A percentile compares a stretch with the other conserved stretches of the same genome.
These are phyloP conservation scores for Catostomus latipinnis DNA, from an alignment of 2,797 vertebrate genomes.

Conservation along the genomic window DNA sequence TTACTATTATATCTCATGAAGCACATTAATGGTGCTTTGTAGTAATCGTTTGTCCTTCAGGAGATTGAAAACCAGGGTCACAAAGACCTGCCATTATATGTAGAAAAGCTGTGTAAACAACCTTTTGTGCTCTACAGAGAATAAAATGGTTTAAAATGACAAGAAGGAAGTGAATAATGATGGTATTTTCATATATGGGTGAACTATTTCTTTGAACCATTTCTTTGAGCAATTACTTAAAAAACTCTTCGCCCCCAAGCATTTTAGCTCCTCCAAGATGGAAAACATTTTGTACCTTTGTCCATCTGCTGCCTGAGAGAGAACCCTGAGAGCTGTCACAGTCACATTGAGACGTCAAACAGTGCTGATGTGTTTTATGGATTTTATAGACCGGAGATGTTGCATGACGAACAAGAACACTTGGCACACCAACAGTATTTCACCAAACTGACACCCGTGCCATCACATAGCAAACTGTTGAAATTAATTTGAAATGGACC, in stretches of 20 bases:
- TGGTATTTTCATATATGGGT: too few relatives aligned
- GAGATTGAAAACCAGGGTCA: too few relatives aligned
- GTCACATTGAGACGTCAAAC: slow-evolving; percentile 60
- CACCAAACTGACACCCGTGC: slow-evolving; percentile 51
- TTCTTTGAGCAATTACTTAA: not conserved
- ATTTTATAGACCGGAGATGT: slow-evolving; percentile 58
- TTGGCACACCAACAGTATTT: slow-evolving; percentile 42
- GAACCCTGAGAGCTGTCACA: slow-evolving; percentile 64
- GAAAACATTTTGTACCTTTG: slow-evolving; percentile 9
- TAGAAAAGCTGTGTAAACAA: too few relatives aligned
- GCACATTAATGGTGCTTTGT: too few relatives aligned
- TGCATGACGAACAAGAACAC: slow-evolving; percentile 41
- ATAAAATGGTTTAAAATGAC: too few relatives aligned
- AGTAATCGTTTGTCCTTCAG: too few relatives aligned
- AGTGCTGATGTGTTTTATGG: slow-evolving; percentile 62
- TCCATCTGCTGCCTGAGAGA: not conserved
- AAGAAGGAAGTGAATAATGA: too few relatives aligned
- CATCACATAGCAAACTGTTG: slow-evolving; percentile 38
- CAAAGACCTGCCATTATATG: too few relatives aligned
- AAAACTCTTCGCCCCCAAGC: not conserved
- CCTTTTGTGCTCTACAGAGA: too few relatives aligned
- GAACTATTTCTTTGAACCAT: too few relatives aligned
- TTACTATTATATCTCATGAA: too few relatives aligned
- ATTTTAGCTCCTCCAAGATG: not conserved
- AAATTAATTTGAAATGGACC: slow-evolving; percentile 56